Evolutionary conservation across 2,888 invertebrate genomes (phyloP).

Genomic region (Hyposoter dolosus): DNA sequence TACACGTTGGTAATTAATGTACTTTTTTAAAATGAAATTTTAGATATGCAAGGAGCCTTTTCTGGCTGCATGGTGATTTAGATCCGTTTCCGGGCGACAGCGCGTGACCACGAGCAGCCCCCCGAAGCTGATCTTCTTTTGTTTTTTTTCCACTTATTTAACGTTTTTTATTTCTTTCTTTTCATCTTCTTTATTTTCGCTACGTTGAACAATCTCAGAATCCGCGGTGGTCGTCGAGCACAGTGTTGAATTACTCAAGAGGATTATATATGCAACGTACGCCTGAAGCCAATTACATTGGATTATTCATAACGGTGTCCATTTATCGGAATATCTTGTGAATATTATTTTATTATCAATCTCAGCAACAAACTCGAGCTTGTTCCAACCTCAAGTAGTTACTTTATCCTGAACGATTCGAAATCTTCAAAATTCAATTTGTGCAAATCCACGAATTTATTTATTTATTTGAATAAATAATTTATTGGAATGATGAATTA

Average conservation of each 20-base stretch:
- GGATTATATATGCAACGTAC: slow-evolving; percentile 44
- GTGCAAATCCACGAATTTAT: neutral
- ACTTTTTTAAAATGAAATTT: slow-evolving; percentile 56
- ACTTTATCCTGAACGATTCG: neutral
- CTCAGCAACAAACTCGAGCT: neutral
- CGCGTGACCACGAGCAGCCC: slow-evolving; percentile 74
- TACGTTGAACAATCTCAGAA: slow-evolving; percentile 49
- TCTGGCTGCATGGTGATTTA: slow-evolving; percentile 60
- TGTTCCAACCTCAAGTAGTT: neutral
- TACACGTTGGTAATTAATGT: slow-evolving; percentile 67
- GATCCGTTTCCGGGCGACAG: slow-evolving; percentile 78
- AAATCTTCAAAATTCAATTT: neutral
- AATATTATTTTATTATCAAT: neutral
- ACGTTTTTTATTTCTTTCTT: slow-evolving; percentile 16
- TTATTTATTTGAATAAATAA: no score
- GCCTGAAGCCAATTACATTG: slow-evolving; percentile 38
- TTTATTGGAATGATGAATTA: no score
- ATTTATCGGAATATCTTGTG: slow-evolving; percentile 46
- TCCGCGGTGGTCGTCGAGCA: slow-evolving; percentile 11
- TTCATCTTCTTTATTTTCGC: slow-evolving; percentile 45
- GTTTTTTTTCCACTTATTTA: slow-evolving; percentile 28
- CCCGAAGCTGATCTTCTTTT: slow-evolving; percentile 40
- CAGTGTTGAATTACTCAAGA: slow-evolving; percentile 44
- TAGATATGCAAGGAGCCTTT: slow-evolving; percentile 20
- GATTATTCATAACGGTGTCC: slow-evolving; percentile 28